phyloP scores from a whole-genome alignment of 2,888 invertebrate genomes.

The Trachelus iudaicus region DNA sequence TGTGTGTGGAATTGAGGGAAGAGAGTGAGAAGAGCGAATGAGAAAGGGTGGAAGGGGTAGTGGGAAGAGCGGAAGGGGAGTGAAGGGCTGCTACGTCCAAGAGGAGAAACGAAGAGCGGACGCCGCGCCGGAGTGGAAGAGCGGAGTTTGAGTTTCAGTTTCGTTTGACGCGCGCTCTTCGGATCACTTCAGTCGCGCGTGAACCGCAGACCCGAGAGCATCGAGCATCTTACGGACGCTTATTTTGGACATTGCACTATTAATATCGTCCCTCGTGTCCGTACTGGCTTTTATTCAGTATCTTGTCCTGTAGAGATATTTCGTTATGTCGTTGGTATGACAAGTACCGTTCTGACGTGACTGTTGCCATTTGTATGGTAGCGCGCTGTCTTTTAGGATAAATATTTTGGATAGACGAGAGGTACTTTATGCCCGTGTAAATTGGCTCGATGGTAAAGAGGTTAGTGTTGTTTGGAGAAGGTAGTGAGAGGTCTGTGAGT shows the following conservation, averaged over 20 bases:
- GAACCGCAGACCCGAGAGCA: conserved; percentile 57
- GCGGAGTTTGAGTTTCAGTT: conserved; percentile 33
- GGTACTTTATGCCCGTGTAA: neutral
- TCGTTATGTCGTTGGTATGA: neutral
- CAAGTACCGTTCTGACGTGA: neutral
- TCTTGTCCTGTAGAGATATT: neutral
- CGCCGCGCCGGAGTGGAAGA: neutral
- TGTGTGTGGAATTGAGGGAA: conserved; percentile 7
- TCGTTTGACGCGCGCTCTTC: conserved; percentile 33
- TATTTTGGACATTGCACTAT: neutral
- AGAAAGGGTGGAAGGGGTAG: neutral
- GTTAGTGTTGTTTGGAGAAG: neutral
- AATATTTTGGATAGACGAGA: neutral
- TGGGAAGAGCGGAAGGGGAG: neutral
- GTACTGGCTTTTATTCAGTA: neutral
- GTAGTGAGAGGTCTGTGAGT: neutral
- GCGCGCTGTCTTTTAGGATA: neutral
- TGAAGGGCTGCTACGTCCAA: neutral
- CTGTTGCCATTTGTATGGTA: neutral
- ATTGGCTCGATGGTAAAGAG: neutral
- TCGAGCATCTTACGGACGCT: conserved; percentile 35
- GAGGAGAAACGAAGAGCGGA: neutral
- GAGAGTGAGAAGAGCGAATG: conserved; percentile 27
- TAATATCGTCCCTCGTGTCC: neutral
- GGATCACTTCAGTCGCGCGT: conserved; percentile 56